Evolutionary conservation across 2,888 invertebrate genomes (phyloP), one percentile per base, ranked within the genome.

Genomic region (Acronicta psi): DNA sequence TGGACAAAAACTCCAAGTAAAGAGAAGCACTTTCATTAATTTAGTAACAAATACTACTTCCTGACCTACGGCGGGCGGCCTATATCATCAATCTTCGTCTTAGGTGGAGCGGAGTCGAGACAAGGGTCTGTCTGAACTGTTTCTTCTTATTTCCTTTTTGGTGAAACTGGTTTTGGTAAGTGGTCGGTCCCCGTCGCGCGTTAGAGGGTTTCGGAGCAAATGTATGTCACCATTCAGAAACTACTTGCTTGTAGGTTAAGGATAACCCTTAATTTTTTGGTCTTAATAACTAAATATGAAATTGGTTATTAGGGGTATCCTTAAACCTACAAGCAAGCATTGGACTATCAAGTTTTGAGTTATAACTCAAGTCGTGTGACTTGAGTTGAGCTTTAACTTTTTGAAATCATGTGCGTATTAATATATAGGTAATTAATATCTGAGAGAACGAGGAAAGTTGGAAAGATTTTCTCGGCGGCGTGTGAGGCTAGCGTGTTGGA

Each of bases 21-120:
- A 9, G 13, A 40, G 17, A 17, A 25, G 10, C n/a, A n/a, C 41
- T 50, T 36, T 49, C 44, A 37, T 61, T 44, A 59, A n/a, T 61
- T 50, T 52, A 25, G 37, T 34, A 41, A 42, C 18, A n/a, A 53
- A 43, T 56, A 61, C 36, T n/a, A 47, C 34, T 66, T 55, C 60
- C 38, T 38, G 45, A 56, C 45, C 52, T 54, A 56, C 18, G 29
- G 51, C 14, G 23, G 42, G 38, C 43, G 44, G 13, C 20, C 14
- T 29, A 58, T 51, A 54, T 50, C n/a, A 69, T 61, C 59, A 72
- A 73, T 69, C 60, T 58, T 58, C 59, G 47, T 70, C 73, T 46
- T 62, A 62, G 38, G 9, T 46, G 38, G 11, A 37, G 41, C 57
- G 46, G 20, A 50, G 59, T 61, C 69, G 20, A 53, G 59, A 63